These are phyloP conservation scores for Colinus virginianus DNA, from an alignment of 2,113 vertebrate species.

Conservation along the genomic window DNA sequence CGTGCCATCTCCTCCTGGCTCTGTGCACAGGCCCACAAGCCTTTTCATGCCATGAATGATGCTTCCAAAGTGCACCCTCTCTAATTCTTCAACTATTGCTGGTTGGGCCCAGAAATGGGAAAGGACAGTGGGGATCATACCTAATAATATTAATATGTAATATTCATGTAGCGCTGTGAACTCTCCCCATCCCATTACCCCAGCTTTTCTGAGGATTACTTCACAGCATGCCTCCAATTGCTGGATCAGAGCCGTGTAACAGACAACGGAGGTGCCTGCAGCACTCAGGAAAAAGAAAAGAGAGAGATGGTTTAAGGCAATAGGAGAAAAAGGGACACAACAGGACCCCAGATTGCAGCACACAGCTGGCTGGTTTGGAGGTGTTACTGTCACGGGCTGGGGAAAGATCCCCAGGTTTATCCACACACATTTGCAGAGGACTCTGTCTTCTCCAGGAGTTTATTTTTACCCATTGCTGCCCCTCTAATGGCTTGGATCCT, in stretches of 20 bases:
- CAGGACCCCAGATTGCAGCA: neutral
- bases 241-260: neutral
- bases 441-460: neutral
- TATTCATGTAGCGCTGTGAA: neutral
- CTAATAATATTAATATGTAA: no score
- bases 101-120: neutral
- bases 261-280: neutral
- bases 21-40: no score
- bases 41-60: neutral
- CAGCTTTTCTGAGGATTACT: neutral
- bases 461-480: neutral
- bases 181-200: neutral
- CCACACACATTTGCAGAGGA: neutral
- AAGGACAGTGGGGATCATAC: neutral
- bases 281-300: neutral
- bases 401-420: neutral
- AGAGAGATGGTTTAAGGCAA: neutral
- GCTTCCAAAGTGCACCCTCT: neutral
- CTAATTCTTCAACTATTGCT: neutral
- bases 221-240: neutral
- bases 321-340: neutral
- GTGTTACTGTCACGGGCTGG: neutral
- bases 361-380: neutral
- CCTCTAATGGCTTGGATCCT: neutral
- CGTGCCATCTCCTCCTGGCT: no score